Evolutionary conservation across 92 coral and sea anemone genomes (phyloP).

Genomic region (Galaxea fascicularis): DNA sequence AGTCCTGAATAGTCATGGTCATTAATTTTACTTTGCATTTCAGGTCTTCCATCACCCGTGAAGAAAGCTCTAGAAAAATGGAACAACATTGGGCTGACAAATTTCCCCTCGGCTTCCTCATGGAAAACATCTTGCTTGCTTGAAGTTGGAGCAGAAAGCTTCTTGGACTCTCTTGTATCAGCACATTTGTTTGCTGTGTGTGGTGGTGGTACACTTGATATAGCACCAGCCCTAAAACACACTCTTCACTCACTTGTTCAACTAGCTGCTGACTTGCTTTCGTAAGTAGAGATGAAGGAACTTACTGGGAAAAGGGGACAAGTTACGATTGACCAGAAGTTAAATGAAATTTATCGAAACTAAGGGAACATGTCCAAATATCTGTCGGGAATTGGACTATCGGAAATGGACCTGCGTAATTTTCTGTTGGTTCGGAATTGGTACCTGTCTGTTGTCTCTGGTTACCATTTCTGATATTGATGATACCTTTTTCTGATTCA

Average conservation of each 20-base stretch:
- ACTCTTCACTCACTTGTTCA: conserved; percentile 85
- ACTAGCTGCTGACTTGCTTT: conserved; percentile 82
- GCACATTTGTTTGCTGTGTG: conserved; percentile 94
- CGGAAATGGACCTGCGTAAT: too few species aligned
- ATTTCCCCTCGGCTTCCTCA: conserved; percentile 78
- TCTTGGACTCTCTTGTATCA: conserved; percentile 79
- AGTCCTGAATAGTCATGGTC: too few species aligned
- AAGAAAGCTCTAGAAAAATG: conserved; percentile 85
- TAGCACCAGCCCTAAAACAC: conserved; percentile 91
- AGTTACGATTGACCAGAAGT: neutral
- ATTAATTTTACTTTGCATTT: neutral
- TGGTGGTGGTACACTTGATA: conserved; percentile 74
- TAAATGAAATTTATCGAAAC: too few species aligned
- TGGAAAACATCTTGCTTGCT: conserved; percentile 67
- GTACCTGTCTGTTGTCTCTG: too few species aligned
- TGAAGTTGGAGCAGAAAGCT: conserved; percentile 61
- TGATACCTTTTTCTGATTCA: too few species aligned
- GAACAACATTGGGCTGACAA: conserved; percentile 75
- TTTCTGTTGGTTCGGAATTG: too few species aligned
- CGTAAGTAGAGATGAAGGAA: conserved; percentile 61
- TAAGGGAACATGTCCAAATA: too few species aligned
- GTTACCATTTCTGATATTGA: too few species aligned
- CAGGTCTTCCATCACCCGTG: conserved; percentile 79
- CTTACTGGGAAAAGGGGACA: neutral
- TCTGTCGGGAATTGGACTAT: too few species aligned